These are phyloP conservation scores for Protula sp. DNA, from an alignment of 2,888 invertebrate genomes.

Conservation along the genomic window DNA sequence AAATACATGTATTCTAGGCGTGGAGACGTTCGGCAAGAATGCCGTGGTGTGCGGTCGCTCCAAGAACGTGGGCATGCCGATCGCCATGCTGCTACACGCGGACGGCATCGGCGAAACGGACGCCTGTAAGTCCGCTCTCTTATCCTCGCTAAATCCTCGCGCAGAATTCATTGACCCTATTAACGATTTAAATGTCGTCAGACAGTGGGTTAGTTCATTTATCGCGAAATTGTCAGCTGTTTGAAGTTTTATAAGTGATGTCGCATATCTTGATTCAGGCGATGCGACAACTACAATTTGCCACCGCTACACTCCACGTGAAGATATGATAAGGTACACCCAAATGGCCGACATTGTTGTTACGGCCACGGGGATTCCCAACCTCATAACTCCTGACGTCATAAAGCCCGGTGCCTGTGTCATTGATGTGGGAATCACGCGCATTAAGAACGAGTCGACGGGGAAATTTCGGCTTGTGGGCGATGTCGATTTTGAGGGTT, in stretches of 20 bases:
- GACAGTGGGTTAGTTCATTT: too few relatives aligned
- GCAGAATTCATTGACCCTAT: slow-evolving; percentile 4
- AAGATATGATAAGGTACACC: slow-evolving; percentile 67
- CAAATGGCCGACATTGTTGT: slow-evolving; percentile 73
- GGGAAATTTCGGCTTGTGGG: slow-evolving; percentile 72
- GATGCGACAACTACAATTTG: slow-evolving; percentile 87
- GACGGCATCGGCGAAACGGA: slow-evolving; percentile 59
- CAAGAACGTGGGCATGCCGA: slow-evolving; percentile 86
- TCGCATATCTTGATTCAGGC: too few relatives aligned
- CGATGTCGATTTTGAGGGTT: slow-evolving; percentile 78
- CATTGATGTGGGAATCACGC: slow-evolving; percentile 77
- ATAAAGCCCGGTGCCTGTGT: slow-evolving; percentile 80
- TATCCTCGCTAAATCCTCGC: too few relatives aligned
- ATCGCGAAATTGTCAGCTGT: too few relatives aligned
- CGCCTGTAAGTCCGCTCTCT: slow-evolving; percentile 33
- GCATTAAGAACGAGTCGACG: slow-evolving; percentile 59
- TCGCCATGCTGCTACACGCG: slow-evolving; percentile 68
- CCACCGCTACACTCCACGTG: slow-evolving; percentile 77
- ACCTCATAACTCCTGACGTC: slow-evolving; percentile 54
- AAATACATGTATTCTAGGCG: too few relatives aligned
- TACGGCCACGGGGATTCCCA: slow-evolving; percentile 65
- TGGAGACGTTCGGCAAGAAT: slow-evolving; percentile 78
- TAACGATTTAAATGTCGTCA: not conserved
- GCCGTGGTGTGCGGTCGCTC: slow-evolving; percentile 85
- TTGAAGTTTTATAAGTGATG: too few relatives aligned